Evolutionary conservation across 2,797 vertebrate species (phyloP).

Genomic region (Phataginus tetradactyla): DNA sequence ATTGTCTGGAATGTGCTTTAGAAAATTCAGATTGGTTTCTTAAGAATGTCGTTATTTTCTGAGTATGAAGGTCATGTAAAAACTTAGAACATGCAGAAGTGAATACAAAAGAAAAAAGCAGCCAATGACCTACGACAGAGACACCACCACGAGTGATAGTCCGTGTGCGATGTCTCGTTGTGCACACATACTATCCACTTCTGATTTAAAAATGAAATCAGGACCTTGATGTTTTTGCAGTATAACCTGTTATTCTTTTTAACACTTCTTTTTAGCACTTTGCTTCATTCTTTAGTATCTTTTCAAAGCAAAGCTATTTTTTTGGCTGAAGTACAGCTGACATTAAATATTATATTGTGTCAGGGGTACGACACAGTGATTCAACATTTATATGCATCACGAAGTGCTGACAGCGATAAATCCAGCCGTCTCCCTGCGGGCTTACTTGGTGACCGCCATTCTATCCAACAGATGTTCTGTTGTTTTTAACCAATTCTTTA

Average conservation of each 20-base stretch:
- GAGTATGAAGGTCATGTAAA: neutral
- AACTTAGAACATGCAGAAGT: neutral
- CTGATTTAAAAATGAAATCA: neutral
- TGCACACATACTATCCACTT: neutral
- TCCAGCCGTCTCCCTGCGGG: no score
- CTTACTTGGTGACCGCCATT: rapidly evolving
- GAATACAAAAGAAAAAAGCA: neutral
- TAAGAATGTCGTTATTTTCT: neutral
- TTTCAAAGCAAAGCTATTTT: neutral
- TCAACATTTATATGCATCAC: no score
- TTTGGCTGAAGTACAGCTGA: no score
- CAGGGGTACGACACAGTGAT: no score
- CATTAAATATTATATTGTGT: no score
- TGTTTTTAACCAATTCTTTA: neutral
- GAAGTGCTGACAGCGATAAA: no score
- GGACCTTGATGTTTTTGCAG: neutral
- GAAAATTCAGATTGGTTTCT: neutral
- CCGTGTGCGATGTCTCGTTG: neutral
- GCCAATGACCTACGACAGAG: neutral
- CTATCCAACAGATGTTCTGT: rapidly evolving
- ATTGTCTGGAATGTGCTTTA: neutral
- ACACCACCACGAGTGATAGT: neutral
- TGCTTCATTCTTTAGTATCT: neutral
- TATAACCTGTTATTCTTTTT: neutral
- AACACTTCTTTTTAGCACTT: neutral